Conservation (phyloP, 2,888 invertebrate species). For the Polia nebulosa region DNA sequence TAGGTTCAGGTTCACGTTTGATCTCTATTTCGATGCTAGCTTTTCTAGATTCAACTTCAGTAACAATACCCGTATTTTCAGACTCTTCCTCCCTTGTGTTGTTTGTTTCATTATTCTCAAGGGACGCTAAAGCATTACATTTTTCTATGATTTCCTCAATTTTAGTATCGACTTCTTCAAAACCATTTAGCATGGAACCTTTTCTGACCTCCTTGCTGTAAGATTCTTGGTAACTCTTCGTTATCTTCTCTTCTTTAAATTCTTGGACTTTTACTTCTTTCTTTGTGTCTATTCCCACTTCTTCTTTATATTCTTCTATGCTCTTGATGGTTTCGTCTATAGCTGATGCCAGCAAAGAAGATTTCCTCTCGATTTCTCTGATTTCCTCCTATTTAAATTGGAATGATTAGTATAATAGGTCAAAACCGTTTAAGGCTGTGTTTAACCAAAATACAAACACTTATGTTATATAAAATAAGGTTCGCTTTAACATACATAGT, state of each 20-base stretch:
- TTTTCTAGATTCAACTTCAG: conserved; percentile 27
- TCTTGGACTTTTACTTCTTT: conserved; percentile 57
- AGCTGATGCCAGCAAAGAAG: conserved; percentile 84
- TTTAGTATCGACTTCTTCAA: conserved; percentile 36
- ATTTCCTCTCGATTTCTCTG: conserved; percentile 83
- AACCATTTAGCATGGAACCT: conserved; percentile 37
- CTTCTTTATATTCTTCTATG: conserved; percentile 87
- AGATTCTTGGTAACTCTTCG: conserved; percentile 38
- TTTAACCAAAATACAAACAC: no score
- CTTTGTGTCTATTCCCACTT: conserved; percentile 79
- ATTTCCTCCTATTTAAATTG: conserved; percentile 81
- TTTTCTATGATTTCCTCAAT: conserved; percentile 50
- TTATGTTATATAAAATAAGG: neutral
- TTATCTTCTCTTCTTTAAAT: conserved; percentile 56
- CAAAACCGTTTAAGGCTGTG: neutral
- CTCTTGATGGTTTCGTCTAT: conserved; percentile 86
- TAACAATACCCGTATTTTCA: conserved; percentile 24
- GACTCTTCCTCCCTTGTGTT: neutral
- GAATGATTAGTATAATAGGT: neutral
- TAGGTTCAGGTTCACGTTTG: conserved; percentile 10
- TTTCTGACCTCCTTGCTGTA: conserved; percentile 22
- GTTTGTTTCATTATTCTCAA: conserved; percentile 6
- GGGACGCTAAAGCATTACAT: conserved; percentile 35
- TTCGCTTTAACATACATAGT: no score
- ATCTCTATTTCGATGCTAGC: conserved; percentile 37